phyloP scores from a whole-genome alignment of 1,140 invertebrate genomes.

The Brachionus paranguensis region DNA sequence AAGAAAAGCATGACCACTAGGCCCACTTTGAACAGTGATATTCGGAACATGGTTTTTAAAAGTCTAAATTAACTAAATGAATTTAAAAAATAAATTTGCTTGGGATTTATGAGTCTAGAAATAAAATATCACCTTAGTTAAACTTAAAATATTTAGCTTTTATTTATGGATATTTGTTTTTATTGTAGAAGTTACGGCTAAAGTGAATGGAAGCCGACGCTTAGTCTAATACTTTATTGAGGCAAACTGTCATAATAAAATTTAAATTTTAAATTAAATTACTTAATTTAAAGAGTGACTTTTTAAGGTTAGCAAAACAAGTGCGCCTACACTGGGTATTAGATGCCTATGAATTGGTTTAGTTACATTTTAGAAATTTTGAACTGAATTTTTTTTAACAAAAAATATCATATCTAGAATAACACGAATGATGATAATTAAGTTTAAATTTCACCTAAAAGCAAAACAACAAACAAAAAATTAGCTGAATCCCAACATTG shows the following conservation, averaged over 20 bases:
- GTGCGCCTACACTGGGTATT: background rate
- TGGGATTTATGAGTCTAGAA: background rate
- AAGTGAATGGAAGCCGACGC: background rate
- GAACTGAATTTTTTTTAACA: background rate
- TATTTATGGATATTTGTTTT: conserved; percentile 35
- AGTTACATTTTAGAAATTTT: background rate
- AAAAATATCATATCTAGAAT: background rate
- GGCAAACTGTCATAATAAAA: conserved; percentile 10
- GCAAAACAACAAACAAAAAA: background rate
- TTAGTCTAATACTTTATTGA: background rate
- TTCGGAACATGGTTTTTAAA: conserved; percentile 24
- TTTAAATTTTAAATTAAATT: conserved; percentile 24
- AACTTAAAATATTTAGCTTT: conserved; percentile 16
- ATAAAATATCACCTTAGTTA: conserved; percentile 23
- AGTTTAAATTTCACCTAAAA: conserved; percentile 16
- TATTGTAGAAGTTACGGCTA: background rate
- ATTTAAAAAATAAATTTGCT: background rate
- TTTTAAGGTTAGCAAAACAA: background rate
- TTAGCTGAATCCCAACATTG: background rate
- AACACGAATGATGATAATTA: background rate
- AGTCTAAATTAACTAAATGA: background rate
- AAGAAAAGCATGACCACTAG: conserved; percentile 30
- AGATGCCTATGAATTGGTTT: background rate
- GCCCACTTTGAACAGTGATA: conserved; percentile 38
- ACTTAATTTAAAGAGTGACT: background rate